These are phyloP conservation scores for Amaurobius ferox DNA, from an alignment of 2,888 invertebrate genomes.

Conservation along the genomic window DNA sequence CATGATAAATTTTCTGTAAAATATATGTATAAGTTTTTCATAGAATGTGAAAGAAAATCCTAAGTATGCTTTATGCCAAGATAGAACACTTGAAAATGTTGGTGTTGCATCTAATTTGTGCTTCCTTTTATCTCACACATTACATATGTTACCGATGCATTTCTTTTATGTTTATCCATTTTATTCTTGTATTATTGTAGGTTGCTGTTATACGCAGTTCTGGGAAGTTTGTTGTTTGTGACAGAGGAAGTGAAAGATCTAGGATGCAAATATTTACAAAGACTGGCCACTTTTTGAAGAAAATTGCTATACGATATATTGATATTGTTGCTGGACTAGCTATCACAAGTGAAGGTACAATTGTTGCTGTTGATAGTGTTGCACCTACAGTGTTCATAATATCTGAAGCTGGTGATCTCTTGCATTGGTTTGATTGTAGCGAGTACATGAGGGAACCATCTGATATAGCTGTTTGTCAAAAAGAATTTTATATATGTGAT, in stretches of 20 bases:
- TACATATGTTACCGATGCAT: too few species aligned
- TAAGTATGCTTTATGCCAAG: too few species aligned
- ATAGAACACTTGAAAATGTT: too few species aligned
- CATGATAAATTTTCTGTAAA: too few species aligned
- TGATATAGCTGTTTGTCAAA: constrained; percentile 95
- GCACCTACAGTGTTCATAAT: constrained; percentile 97
- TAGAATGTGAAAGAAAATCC: too few species aligned
- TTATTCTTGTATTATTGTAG: constrained; percentile 20
- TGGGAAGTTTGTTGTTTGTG: constrained; percentile 94
- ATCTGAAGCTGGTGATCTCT: constrained; percentile 92
- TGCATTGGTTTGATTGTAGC: constrained; percentile 98
- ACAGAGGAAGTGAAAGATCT: constrained; percentile 96
- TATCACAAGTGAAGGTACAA: constrained; percentile 92
- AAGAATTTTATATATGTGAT: constrained; percentile 90
- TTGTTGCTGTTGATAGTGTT: constrained; percentile 97
- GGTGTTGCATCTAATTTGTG: too few species aligned
- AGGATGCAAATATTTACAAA: constrained; percentile 98
- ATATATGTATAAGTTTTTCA: too few species aligned
- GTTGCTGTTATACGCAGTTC: constrained; percentile 85
- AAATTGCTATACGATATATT: constrained; percentile 87
- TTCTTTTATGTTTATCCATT: constrained; percentile 14
- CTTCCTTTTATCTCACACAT: too few species aligned
- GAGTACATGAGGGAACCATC: constrained; percentile 98
- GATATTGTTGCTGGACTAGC: constrained; percentile 91
- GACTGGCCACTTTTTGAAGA: constrained; percentile 95